These are phyloP conservation scores for Laterallus jamaicensis DNA, from an alignment of 2,113 vertebrate genomes.

Conservation along the genomic window DNA sequence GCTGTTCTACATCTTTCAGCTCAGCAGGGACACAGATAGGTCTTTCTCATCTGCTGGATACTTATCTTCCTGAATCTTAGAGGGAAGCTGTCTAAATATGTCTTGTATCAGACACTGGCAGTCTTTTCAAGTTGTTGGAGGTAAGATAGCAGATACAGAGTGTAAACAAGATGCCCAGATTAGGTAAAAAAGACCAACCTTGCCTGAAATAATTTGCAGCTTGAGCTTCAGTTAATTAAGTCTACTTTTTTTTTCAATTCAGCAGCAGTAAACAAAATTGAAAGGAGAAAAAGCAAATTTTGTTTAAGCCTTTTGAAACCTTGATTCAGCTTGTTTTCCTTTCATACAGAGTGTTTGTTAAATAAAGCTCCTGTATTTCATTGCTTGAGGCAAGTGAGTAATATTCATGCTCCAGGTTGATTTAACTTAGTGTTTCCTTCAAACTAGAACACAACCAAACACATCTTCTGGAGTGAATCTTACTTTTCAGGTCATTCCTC, in stretches of 20 bases:
- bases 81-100: neutral
- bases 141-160: neutral
- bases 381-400: neutral
- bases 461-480: neutral
- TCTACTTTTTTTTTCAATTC: neutral
- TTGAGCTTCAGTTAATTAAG: neutral
- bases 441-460: neutral
- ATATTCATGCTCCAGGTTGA: neutral
- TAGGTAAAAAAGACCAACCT: neutral
- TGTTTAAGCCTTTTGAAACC: neutral
- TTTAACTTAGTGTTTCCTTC: neutral
- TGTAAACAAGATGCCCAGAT: neutral
- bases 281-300: neutral
- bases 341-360: neutral
- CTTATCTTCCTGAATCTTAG: neutral
- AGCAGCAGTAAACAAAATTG: neutral
- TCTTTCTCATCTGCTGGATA: neutral
- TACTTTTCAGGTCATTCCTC: neutral
- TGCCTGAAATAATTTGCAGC: neutral
- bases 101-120: neutral
- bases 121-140: neutral
- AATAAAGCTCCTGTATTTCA: neutral
- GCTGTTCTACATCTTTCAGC: neutral
- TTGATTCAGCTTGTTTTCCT: neutral
- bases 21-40: neutral